Conservation (phyloP, 2,797 vertebrate species). For the Micromesistius poutassou region DNA sequence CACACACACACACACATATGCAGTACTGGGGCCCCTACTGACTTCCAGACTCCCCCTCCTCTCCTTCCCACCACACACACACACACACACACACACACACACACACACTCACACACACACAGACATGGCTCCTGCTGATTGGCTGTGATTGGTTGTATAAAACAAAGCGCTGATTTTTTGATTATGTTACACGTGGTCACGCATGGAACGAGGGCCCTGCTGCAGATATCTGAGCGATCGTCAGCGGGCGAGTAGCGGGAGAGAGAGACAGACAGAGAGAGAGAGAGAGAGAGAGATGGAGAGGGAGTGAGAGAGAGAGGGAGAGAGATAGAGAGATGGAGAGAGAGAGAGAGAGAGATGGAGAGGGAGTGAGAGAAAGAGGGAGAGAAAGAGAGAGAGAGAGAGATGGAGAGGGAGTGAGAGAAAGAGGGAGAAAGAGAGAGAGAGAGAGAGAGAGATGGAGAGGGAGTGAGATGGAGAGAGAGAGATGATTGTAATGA, state of each 20-base stretch:
- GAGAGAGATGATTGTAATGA: slow-evolving; percentile 53
- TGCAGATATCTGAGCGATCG: slow-evolving; percentile 52
- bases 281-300: slow-evolving; percentile 38
- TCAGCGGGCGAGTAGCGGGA: slow-evolving; percentile 6
- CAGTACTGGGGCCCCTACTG: slow-evolving; percentile 50
- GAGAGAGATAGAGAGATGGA: no score
- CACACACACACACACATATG: slow-evolving; percentile 42
- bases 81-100: slow-evolving; percentile 22
- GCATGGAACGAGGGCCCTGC: slow-evolving; percentile 58
- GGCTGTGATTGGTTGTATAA: slow-evolving; percentile 80
- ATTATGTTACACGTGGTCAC: slow-evolving; percentile 74
- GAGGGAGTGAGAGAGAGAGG: no score
- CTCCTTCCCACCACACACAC: slow-evolving; percentile 27
- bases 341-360: background rate
- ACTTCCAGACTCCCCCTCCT: slow-evolving; percentile 19
- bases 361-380: slow-evolving; percentile 2
- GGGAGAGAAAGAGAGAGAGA: slow-evolving; percentile 9
- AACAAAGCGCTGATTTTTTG: slow-evolving; percentile 76
- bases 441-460: slow-evolving; percentile 5
- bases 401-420: no score
- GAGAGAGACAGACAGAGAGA: slow-evolving; percentile 7
- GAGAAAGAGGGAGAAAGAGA: no score
- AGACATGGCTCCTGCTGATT: slow-evolving; percentile 65
- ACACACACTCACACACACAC: slow-evolving; percentile 22
- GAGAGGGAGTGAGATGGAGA: slow-evolving; percentile 1